These are phyloP conservation scores for Sarcophaga bullata DNA, from an alignment of 1,140 invertebrate species.

Conservation along the genomic window DNA sequence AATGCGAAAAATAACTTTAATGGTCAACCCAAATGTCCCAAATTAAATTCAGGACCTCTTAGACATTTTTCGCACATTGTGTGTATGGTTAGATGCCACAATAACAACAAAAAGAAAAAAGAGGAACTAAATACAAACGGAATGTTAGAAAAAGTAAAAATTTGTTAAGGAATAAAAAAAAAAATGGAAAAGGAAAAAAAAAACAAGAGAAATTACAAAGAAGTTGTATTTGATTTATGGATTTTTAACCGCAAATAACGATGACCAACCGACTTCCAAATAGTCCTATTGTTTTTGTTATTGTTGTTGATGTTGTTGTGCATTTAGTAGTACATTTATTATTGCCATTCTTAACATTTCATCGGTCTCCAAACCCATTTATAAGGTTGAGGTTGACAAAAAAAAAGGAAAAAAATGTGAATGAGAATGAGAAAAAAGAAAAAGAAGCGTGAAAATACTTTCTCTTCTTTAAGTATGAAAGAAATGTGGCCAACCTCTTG, in stretches of 20 bases:
- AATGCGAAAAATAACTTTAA: background rate
- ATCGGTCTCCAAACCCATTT: background rate
- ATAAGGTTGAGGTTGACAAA: slow-evolving; percentile 7
- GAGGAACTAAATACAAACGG: background rate
- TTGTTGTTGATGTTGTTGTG: slow-evolving; percentile 41
- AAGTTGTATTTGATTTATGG: slow-evolving; percentile 45
- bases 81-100: background rate
- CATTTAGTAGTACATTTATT: slow-evolving; percentile 41
- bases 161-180: background rate
- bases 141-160: background rate
- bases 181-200: background rate
- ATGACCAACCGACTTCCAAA: slow-evolving; percentile 38
- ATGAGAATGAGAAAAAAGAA: too few species aligned
- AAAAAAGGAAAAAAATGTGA: background rate
- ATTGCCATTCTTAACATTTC: slow-evolving; percentile 42
- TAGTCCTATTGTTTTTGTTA: background rate
- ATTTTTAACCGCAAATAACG: slow-evolving; percentile 43
- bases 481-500: slow-evolving; percentile 46
- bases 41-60: slow-evolving; percentile 5
- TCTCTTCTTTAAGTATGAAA: slow-evolving; percentile 19
- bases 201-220: slow-evolving; percentile 34
- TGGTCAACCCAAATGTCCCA: slow-evolving; percentile 8
- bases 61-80: slow-evolving; percentile 9
- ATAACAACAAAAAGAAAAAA: background rate
- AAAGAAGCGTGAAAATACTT: slow-evolving; percentile 18